Evolutionary conservation across 2,888 invertebrate genomes (phyloP), one percentile per base, ranked within the genome.

Genomic region (Xestia ashworthii): DNA sequence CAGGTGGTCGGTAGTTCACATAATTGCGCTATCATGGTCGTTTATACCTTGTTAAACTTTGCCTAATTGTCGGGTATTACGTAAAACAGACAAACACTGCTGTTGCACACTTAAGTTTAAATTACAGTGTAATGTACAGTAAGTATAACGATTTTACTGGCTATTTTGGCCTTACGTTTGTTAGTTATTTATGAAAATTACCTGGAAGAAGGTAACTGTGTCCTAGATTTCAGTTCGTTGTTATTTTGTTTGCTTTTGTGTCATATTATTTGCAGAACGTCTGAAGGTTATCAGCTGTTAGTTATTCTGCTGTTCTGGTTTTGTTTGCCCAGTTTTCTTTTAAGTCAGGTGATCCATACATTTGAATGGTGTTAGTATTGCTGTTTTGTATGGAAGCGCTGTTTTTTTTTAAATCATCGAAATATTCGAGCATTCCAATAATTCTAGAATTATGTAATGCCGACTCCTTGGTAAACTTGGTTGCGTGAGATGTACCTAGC

Each of bases 81-180:
- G 73, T 79, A 71, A 82, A 84, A 75, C 70, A 73, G 86, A 83
- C 74, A 79, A 84, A 84, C 74, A 73, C 48, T 41, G 72, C 50
- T 83, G 72, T 71, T 82, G 72, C 85, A 78, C 79, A 83, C 74
- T 83, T 82, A 78, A 78, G 83, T 83, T 84, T 76, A 75, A 84
- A 86, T 86, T 83, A 83, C 83, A 75, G 44, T 71, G 44, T 75
- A 73, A 81, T 81, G 77, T 81, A 72, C 82, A 69, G 71, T 85
- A 76, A 85, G 85, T 81, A 55, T 81, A 74, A 82, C 83, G 67
- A 85, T 85, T 81, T 70, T 55, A 58, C 62, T 48, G 60, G 60
- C 65, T 71, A 80, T 84, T 84, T 84, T 41, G 62, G 71, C 71
- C 41, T 75, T 14, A 71, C 48, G 62, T 65, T 78, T 68, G 83